Conservation (phyloP, 2,888 invertebrate genomes). For the Macrophya annulata region DNA sequence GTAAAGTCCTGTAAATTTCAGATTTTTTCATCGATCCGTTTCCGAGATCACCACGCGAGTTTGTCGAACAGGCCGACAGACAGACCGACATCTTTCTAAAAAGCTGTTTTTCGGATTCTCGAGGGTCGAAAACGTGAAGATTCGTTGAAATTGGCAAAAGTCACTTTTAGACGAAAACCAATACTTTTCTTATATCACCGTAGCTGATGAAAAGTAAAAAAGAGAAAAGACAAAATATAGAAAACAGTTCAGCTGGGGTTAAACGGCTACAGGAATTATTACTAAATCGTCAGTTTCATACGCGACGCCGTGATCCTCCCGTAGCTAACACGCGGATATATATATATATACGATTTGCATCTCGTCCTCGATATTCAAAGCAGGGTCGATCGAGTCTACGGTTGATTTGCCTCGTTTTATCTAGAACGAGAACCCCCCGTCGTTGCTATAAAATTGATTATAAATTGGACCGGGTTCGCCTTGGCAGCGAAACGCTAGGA, state of each 20-base stretch:
- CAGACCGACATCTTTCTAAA: too few relatives aligned
- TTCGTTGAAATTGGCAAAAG: too few relatives aligned
- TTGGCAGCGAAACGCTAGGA: constrained; percentile 54
- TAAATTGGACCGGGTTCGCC: constrained; percentile 54
- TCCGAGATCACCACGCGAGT: too few relatives aligned
- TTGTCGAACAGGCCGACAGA: too few relatives aligned
- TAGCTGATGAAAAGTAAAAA: too few relatives aligned
- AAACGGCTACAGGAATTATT: background rate
- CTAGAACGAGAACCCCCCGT: constrained; percentile 42
- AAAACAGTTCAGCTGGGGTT: background rate
- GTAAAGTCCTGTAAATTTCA: too few relatives aligned
- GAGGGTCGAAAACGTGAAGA: too few relatives aligned
- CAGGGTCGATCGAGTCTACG: constrained; percentile 43
- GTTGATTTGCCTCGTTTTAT: constrained; percentile 55
- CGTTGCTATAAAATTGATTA: constrained; percentile 57
- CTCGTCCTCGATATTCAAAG: constrained; percentile 47
- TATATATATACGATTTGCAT: constrained; percentile 22
- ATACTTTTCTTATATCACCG: too few relatives aligned
- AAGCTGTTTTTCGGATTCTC: too few relatives aligned
- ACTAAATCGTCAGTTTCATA: constrained; percentile 23
- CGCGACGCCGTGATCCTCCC: background rate
- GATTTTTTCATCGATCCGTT: too few relatives aligned
- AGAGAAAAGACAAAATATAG: background rate
- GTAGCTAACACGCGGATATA: background rate
- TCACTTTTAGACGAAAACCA: too few relatives aligned